Evolutionary conservation across 2,888 invertebrate species (phyloP).

Genomic region (Girardia tigrina): DNA sequence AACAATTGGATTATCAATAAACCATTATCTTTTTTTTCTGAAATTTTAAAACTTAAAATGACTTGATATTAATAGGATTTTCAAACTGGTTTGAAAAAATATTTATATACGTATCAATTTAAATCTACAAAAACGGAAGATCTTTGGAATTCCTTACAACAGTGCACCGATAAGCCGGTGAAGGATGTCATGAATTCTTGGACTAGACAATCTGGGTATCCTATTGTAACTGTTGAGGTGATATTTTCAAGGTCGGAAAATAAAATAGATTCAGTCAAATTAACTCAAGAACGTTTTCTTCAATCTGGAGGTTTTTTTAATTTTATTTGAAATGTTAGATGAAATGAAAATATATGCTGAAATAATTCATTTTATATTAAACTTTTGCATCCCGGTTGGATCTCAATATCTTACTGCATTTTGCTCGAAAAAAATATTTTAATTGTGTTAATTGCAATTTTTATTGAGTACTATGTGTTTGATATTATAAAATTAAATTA

Average conservation of each 20-base stretch:
- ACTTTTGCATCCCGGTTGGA: too few species aligned
- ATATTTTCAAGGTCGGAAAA: not conserved
- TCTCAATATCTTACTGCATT: too few species aligned
- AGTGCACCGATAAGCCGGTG: conserved; percentile 75
- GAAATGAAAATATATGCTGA: too few species aligned
- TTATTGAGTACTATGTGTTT: too few species aligned
- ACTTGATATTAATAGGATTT: conserved; percentile 60
- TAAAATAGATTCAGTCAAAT: not conserved
- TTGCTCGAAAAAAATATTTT: too few species aligned
- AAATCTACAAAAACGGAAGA: conserved; percentile 46
- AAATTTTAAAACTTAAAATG: too few species aligned
- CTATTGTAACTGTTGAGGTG: conserved; percentile 58
- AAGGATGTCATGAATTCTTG: conserved; percentile 82
- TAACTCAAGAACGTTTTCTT: not conserved
- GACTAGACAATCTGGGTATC: conserved; percentile 88
- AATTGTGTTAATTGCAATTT: too few species aligned
- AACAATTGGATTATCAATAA: too few species aligned
- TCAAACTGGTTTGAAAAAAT: conserved; percentile 75
- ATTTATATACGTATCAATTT: conserved; percentile 59
- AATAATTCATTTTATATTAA: too few species aligned
- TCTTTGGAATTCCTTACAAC: conserved; percentile 74
- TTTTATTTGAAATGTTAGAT: too few species aligned
- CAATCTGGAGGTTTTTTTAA: not conserved
- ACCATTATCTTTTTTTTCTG: too few species aligned
- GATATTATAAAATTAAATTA: too few species aligned